Base-by-base conservation (phyloP, 2,888 invertebrate species). In the Amblyjoppa proteus region DNA sequence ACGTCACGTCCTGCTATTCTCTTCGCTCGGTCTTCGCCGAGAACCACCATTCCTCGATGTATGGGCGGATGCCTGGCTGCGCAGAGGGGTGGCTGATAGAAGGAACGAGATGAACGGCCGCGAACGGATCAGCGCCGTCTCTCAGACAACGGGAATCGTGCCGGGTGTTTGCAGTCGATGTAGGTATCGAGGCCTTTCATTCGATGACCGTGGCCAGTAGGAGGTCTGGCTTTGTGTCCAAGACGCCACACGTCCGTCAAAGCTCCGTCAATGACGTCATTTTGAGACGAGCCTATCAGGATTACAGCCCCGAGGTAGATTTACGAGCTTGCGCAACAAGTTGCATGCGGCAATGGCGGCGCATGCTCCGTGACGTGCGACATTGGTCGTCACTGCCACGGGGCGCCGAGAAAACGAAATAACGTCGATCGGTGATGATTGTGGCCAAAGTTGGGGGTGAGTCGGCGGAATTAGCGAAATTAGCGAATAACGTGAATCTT, bases 191-290 rank as follows among this genome's bases (percentile, higher is more conserved):
- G 75, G 31, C 58, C 53, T 64, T 51, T 31, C n/a, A 38, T 20
- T 51, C 70, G 66, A 71, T 80, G 71, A 80, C 41, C 70, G 51
- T 66, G 51, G 53, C 41, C 20, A 38, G 64, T 38, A 53, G 28
- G 41, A 49, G 38, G 41, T 38, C 20, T 38, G 25, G 38, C 58
- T 16, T 53, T 61, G 20, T 70, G 77, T 81, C 83, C 81, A 87
- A 87, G 86, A 87, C 91, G 92, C 92, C 92, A 92, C 88, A 87
- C 89, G 91, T 91, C 91, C 90, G 91, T 94, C 94, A 94, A 91
- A 91, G 87, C 91, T 91, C 91, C 94, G 92, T 94, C 94, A 94
- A 93, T 94, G 93, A 94, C 93, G 93, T 94, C 93, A 93, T 91
- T 91, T 90, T 88, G 93, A 93, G 94, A 92, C 93, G 90, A 92